Base-by-base conservation (phyloP, 2,888 invertebrate species). In the Meliscaeva auricollis region DNA sequence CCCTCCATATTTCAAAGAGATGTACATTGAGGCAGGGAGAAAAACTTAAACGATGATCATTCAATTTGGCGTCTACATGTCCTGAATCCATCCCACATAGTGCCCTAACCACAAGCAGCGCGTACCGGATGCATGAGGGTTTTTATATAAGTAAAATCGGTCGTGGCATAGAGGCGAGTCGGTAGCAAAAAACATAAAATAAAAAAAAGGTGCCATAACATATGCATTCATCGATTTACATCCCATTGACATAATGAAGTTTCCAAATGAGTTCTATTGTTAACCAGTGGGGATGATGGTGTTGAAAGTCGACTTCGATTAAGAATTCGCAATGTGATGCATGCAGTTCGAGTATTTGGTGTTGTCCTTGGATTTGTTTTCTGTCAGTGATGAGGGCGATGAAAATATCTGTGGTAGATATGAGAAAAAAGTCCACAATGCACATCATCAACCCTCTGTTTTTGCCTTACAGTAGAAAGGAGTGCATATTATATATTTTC, bases 221-320 rank as follows among this genome's bases (percentile, higher is more conserved):
- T 85, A 81, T 85, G 81, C 76, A 85, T 77, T 81, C 73, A 81
- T 85, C 85, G 76, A 85, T 85, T 85, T 85, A 81, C 81, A 81
- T 81, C 76, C 30, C 46, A 73, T 68, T 85, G 76, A 77, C 81
- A 85, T 87, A 87, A 87, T 87, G 80, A 87, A 87, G 87, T 87
- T 87, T 87, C 82, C 87, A 87, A 87, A 84, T 87, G 83, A 87
- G 77, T 87, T 83, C 80, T 83, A 87, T 87, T 87, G 87, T 87
- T 74, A 62, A 48, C 56, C 62, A 64, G 76, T 74, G 60, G 17
- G 77, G 80, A 83, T 75, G 77, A 72, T 81, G 76, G 74, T 74
- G 81, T 85, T 81, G 69, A 77, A 80, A 69, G 81, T 81, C 76
- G 60, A 81, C 73, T 81, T 85, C 85, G 76, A 85, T 81, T 81